Evolutionary conservation across 1,140 invertebrate genomes (phyloP), one percentile per base, ranked within the genome.

Genomic region (Zaprionus gabonicus): DNA sequence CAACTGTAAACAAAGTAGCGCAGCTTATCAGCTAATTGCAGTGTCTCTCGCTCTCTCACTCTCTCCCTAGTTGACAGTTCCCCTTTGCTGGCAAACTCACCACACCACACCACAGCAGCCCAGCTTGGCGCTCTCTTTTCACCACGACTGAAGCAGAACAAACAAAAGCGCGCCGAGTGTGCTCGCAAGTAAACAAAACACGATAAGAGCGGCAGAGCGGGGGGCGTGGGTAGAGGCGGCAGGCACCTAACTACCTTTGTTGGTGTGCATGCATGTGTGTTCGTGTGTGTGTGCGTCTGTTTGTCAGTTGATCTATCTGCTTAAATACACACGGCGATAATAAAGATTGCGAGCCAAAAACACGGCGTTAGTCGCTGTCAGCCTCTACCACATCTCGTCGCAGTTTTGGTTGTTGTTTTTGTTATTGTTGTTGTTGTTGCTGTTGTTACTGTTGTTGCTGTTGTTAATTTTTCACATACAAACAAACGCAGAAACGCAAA

Each of bases 271-370:
- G 36, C 46, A 23, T 59, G 44, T 25, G 13, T 36, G 41, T 64
- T 3, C 36, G 41, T 38, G 15, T 44, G 51, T 49, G 17, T 55
- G 34, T 66, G 44, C 46, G 73, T 66, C 58, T 72, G 77, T 68
- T 53, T 68, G 75, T 65, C 65, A n/a, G 75, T 70, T 67, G 67
- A 90, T 85, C 81, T 90, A 90, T 90, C 85, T 90, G 85, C 79
- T 72, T 79, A 90, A 82, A 77, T 49, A 86, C 72, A 86, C 76
- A 86, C 69, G 60, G 79, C 86, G 83, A 86, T 86, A 86, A 86
- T 84, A 76, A 74, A 82, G 79, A 86, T 86, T 80, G 72, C 72
- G 71, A 71, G 66, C 76, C 55, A 31, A 76, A 80, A 73, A 80
- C 65, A 80, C 76, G 67, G 53, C 53, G 53, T 64, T 66, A 70